Evolutionary conservation across 2,797 vertebrate genomes (phyloP).

Genomic region (Rhinophrynus dorsalis): DNA sequence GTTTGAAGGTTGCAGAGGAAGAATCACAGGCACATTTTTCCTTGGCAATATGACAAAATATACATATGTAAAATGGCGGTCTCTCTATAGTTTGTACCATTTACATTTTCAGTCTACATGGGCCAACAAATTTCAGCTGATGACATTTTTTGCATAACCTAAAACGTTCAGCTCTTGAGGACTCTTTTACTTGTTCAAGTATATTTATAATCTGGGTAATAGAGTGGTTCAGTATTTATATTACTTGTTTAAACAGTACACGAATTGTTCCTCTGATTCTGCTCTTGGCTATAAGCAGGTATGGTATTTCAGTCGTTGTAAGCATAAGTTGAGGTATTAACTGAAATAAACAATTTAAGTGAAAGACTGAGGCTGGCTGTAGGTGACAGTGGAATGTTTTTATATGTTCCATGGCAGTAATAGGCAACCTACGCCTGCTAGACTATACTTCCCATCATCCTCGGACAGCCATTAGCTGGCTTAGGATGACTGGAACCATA

Average conservation of each 20-base stretch:
- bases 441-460: too few relatives aligned
- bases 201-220: slow-evolving; percentile 62
- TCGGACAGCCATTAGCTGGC: too few relatives aligned
- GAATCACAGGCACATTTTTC: slow-evolving; percentile 35
- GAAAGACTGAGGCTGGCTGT: background rate
- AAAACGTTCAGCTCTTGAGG: slow-evolving; percentile 67
- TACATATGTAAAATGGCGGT: slow-evolving; percentile 58
- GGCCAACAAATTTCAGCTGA: slow-evolving; percentile 68
- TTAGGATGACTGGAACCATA: too few relatives aligned
- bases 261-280: slow-evolving; percentile 56
- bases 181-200: slow-evolving; percentile 58
- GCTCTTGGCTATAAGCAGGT: slow-evolving; percentile 50
- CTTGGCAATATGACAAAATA: slow-evolving; percentile 68
- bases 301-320: slow-evolving; percentile 12
- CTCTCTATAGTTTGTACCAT: slow-evolving; percentile 60
- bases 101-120: slow-evolving; percentile 58
- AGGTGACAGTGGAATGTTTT: background rate
- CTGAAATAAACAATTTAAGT: background rate
- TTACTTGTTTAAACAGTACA: slow-evolving; percentile 65
- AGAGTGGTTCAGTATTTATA: slow-evolving; percentile 67
- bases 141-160: slow-evolving; percentile 60
- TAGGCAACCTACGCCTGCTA: too few relatives aligned
- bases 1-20: slow-evolving; percentile 53
- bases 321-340: background rate
- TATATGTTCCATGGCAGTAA: too few relatives aligned